phyloP scores from a whole-genome alignment of 2,113 vertebrate species.

The Stercorarius parasiticus region DNA sequence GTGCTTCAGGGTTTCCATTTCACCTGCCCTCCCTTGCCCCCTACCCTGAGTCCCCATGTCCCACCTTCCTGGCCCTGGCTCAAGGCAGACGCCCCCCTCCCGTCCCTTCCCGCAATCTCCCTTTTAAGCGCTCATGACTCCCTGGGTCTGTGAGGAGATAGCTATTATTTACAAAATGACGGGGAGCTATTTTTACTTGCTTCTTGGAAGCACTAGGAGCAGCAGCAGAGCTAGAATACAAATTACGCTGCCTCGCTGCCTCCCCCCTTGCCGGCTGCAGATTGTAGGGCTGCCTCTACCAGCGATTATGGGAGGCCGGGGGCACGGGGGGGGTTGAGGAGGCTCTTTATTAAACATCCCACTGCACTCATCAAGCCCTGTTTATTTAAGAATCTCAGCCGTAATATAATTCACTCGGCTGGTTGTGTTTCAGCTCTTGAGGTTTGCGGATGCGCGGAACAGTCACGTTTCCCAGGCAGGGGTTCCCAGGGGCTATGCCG shows the following conservation, averaged over 20 bases:
- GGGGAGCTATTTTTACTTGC: conserved; percentile 64
- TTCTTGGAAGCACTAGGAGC: conserved; percentile 44
- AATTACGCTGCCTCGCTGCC: neutral
- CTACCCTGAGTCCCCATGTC: accelerated
- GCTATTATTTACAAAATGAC: conserved; percentile 63
- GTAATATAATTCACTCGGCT: neutral
- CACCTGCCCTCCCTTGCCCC: neutral
- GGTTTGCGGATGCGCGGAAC: neutral
- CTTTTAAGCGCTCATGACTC: neutral
- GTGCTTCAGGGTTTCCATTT: neutral
- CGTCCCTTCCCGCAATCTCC: neutral
- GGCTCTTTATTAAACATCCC: neutral
- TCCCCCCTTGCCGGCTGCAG: neutral
- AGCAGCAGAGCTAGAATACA: conserved; percentile 22
- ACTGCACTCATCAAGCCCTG: neutral
- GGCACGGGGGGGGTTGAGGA: neutral
- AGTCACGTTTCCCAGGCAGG: neutral
- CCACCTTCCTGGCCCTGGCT: neutral
- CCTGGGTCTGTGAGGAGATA: neutral
- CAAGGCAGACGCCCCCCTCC: neutral
- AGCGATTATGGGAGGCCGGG: neutral
- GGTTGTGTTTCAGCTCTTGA: neutral
- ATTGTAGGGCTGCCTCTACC: neutral
- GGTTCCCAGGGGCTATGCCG: neutral
- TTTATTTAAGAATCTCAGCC: neutral